Evolutionary conservation across 2,888 invertebrate species (phyloP).

Genomic region (Mythimna lalbum): DNA sequence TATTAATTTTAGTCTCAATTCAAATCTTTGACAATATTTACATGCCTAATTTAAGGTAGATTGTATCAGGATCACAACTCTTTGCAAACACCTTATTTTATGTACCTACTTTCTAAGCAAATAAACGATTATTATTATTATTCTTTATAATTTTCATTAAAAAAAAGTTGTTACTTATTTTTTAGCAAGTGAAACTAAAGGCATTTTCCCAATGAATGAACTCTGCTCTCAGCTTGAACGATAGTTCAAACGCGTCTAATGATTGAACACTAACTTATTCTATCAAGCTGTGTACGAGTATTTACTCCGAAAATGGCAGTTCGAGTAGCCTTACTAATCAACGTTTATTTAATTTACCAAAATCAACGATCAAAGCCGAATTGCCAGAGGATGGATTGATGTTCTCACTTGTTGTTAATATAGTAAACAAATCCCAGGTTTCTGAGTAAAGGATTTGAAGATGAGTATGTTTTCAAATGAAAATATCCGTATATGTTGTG

Average conservation of each 20-base stretch:
- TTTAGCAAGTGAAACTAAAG: not conserved
- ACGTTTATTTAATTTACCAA: conserved; percentile 41
- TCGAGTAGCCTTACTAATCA: conserved; percentile 24
- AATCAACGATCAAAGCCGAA: conserved; percentile 20
- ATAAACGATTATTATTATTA: too few species aligned
- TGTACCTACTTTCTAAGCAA: too few species aligned
- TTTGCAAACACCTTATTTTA: too few species aligned
- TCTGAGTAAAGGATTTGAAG: not conserved
- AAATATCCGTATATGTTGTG: too few species aligned
- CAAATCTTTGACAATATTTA: too few species aligned
- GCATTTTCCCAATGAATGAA: not conserved
- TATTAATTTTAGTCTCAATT: too few species aligned
- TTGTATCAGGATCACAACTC: too few species aligned
- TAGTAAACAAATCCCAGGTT: not conserved
- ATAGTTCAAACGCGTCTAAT: conserved; percentile 6
- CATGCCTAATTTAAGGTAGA: too few species aligned
- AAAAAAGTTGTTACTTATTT: not conserved
- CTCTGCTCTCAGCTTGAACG: not conserved
- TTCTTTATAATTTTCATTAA: too few species aligned
- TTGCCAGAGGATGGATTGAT: conserved; percentile 6
- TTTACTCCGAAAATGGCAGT: conserved; percentile 11
- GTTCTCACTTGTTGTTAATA: conserved; percentile 6
- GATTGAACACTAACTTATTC: conserved; percentile 3
- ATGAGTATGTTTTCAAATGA: too few species aligned
- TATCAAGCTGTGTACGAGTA: not conserved